Base-by-base conservation (phyloP, 2,888 invertebrate species). In the Polydesmus complanatus region DNA sequence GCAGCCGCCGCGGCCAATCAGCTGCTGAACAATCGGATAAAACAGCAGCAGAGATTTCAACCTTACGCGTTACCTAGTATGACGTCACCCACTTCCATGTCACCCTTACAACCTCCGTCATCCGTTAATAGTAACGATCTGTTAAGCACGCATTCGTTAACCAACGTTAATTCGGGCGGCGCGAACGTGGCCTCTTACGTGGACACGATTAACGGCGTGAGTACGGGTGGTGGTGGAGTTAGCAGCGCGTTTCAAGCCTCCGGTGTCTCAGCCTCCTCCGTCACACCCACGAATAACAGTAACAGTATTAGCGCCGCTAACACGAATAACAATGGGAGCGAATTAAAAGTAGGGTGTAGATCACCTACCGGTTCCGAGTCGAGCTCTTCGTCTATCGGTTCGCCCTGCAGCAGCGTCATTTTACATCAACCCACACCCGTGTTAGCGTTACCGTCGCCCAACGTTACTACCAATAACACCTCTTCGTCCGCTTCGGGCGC, bases 21-120 rank as follows among this genome's bases (percentile, higher is more conserved):
- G 25, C 62, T 71, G 62, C 71, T 74, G 74, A 84, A 64, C 61
- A 71, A 73, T 37, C 70, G 75, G 62, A 68, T 71, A 54, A 70
- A 75, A 70, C 82, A 82, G 64, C 61, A 63, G 27, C 87, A 87
- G 73, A 79, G 93, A 71, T 94, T 91, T 74, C 85, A 91, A 62
- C 93, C 94, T 60, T 94, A 94, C 78, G 86, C 88, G 60, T 75
- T 92, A 68, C 70, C 72, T 5, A 61, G 70, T 53, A 68, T 71
- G 57, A 70, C 69, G 64, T 68, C 71, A 26, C 67, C 69, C 27
- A 68, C 69, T 68, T 27, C 52, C 1, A 37, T 60, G 54, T 61
- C 66, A 3, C 64, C 65, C 2, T 51, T 62, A 47, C 49, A 55
- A 18, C 37, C 37, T 8, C 37, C 37, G 8, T 37, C 37, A 37